phyloP scores from a whole-genome alignment of 2,888 invertebrate genomes.

The Lomographa bimaculata region DNA sequence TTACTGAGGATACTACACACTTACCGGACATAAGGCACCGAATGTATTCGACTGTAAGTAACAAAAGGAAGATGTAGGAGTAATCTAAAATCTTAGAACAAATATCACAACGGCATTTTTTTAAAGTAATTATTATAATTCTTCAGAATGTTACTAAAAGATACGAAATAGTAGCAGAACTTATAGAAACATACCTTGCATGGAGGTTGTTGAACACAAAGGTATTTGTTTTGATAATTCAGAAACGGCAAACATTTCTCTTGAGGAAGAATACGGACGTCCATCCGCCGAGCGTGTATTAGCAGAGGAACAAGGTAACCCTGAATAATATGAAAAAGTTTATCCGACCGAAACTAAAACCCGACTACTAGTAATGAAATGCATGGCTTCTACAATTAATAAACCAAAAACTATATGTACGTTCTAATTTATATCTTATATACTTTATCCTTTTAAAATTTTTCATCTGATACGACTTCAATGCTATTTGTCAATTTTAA shows the following conservation, averaged over 20 bases:
- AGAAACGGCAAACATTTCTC: conserved; percentile 54
- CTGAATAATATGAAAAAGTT: conserved; percentile 41
- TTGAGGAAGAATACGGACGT: conserved; percentile 46
- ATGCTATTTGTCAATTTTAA: no score
- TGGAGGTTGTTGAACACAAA: conserved; percentile 57
- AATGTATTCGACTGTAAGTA: conserved; percentile 58
- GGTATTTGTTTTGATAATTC: conserved; percentile 54
- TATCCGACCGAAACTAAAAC: no score
- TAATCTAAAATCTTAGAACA: no score
- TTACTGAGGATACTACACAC: no score
- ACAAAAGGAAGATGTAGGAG: conserved; percentile 1
- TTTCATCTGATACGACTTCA: no score
- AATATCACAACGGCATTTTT: no score
- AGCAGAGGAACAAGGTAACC: conserved; percentile 66
- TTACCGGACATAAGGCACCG: conserved; percentile 71
- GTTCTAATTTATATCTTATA: no score
- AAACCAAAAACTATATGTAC: no score
- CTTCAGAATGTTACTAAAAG: neutral
- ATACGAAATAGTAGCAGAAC: neutral
- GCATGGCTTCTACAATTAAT: no score
- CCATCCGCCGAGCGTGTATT: conserved; percentile 50
- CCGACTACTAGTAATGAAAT: no score
- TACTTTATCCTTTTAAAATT: no score
- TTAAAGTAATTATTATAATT: no score
- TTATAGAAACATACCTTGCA: conserved; percentile 55